phyloP scores from a whole-genome alignment of 2,113 vertebrate genomes.

The Protomyctophum bolini region DNA sequence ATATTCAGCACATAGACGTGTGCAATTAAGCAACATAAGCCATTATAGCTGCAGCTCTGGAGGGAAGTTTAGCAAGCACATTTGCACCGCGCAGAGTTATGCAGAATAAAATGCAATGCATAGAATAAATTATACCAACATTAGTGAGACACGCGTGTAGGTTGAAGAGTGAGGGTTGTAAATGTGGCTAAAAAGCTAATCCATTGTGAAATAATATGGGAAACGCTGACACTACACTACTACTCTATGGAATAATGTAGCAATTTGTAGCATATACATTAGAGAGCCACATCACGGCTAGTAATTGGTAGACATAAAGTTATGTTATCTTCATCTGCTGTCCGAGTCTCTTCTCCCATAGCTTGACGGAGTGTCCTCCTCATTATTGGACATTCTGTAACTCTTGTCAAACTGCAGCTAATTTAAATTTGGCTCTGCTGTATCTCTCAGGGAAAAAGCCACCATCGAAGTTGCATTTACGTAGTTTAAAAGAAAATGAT shows the following conservation, averaged over 20 bases:
- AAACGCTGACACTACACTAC: background rate
- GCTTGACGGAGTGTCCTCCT: background rate
- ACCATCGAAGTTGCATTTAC: constrained; percentile 43
- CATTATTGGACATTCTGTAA: constrained; percentile 17
- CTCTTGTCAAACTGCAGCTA: constrained; percentile 46
- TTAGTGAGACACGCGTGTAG: constrained; percentile 18
- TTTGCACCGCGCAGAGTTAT: background rate
- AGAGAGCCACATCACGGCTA: background rate
- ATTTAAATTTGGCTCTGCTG: constrained; percentile 50
- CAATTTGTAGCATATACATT: background rate
- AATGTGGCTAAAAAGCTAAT: background rate
- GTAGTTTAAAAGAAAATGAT: constrained; percentile 55
- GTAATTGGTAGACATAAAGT: background rate
- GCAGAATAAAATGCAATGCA: background rate
- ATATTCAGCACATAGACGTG: too few relatives aligned
- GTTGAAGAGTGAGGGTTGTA: constrained; percentile 34
- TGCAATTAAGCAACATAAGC: too few relatives aligned
- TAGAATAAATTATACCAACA: constrained; percentile 10
- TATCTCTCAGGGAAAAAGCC: constrained; percentile 45
- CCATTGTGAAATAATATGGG: background rate
- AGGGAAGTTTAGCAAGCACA: too few relatives aligned
- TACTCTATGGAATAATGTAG: background rate
- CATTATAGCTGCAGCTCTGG: too few relatives aligned
- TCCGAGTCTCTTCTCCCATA: background rate
- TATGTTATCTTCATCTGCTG: constrained; percentile 11